phyloP scores from a whole-genome alignment of 1,140 invertebrate species.

The Eubasilissa regina region DNA sequence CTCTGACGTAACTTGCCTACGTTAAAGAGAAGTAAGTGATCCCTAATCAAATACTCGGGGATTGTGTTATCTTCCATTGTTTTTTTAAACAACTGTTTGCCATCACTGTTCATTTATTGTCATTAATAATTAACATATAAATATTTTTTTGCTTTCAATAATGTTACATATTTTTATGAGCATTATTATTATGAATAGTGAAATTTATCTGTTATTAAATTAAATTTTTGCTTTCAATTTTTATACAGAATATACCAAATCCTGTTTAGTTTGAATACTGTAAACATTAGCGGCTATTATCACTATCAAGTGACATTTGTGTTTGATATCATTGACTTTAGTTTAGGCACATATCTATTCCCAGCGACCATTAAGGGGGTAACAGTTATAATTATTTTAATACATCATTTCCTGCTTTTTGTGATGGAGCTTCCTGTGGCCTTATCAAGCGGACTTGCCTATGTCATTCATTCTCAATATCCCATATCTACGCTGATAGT shows the following conservation, averaged over 20 bases:
- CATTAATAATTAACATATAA: neutral
- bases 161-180: slow-evolving; percentile 11
- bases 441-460: slow-evolving; percentile 31
- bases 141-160: neutral
- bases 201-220: neutral
- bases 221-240: too few species aligned
- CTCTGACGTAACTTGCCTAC: too few species aligned
- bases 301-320: too few species aligned
- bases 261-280: too few species aligned
- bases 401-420: slow-evolving; percentile 50
- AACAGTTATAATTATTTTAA: slow-evolving; percentile 45
- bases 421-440: slow-evolving; percentile 45
- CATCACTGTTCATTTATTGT: too few species aligned
- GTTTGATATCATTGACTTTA: slow-evolving; percentile 12
- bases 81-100: slow-evolving; percentile 20
- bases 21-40: neutral
- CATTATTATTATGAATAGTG: slow-evolving; percentile 14
- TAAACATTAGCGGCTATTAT: too few species aligned
- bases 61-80: slow-evolving; percentile 17
- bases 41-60: neutral
- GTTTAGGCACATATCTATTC: slow-evolving; percentile 32
- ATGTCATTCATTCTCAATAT: slow-evolving; percentile 46
- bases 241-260: too few species aligned
- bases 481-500: slow-evolving; percentile 1
- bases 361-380: slow-evolving; percentile 21